phyloP scores from a whole-genome alignment of 2,888 invertebrate species.

The Parasteatoda lunata region DNA sequence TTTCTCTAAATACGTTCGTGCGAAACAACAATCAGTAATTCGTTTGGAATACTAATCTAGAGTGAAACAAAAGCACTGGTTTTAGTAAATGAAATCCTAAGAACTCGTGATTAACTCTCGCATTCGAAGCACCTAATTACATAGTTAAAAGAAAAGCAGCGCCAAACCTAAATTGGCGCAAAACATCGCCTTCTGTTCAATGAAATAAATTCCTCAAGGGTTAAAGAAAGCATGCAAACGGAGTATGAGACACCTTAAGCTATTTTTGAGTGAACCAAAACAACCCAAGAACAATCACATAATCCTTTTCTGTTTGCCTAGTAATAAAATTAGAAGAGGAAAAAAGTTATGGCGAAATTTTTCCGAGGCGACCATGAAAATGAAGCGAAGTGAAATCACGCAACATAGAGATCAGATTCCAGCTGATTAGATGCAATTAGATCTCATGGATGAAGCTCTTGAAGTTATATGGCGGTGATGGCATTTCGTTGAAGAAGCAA shows the following conservation, averaged over 20 bases:
- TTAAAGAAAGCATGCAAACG: conserved; percentile 9
- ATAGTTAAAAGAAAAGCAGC: conserved; percentile 26
- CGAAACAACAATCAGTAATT: conserved; percentile 44
- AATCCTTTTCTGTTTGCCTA: conserved; percentile 30
- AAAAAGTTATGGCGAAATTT: conserved; percentile 20
- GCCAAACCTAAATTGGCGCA: conserved; percentile 19
- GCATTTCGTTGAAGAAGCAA: conserved; percentile 6
- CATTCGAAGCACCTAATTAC: conserved; percentile 58
- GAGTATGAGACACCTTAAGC: conserved; percentile 34
- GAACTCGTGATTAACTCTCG: conserved; percentile 56
- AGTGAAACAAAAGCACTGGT: conserved; percentile 50
- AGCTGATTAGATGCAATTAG: conserved; percentile 68
- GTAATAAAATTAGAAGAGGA: conserved; percentile 12
- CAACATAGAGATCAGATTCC: conserved; percentile 63
- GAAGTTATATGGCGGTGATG: conserved; percentile 14
- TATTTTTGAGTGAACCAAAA: conserved; percentile 48
- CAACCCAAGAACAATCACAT: conserved; percentile 35
- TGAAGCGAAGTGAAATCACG: conserved; percentile 47
- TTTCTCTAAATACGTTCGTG: conserved; percentile 48
- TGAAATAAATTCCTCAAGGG: conserved; percentile 17
- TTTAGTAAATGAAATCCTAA: conserved; percentile 62
- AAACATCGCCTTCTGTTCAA: conserved; percentile 42
- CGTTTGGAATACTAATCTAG: conserved; percentile 40
- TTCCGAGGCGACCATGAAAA: conserved; percentile 34
- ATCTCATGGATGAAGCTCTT: conserved; percentile 24